A percentile compares a stretch with the other conserved stretches of the same genome.
Conservation (phyloP, 2,113 vertebrate species). For the Globicephala melas region DNA sequence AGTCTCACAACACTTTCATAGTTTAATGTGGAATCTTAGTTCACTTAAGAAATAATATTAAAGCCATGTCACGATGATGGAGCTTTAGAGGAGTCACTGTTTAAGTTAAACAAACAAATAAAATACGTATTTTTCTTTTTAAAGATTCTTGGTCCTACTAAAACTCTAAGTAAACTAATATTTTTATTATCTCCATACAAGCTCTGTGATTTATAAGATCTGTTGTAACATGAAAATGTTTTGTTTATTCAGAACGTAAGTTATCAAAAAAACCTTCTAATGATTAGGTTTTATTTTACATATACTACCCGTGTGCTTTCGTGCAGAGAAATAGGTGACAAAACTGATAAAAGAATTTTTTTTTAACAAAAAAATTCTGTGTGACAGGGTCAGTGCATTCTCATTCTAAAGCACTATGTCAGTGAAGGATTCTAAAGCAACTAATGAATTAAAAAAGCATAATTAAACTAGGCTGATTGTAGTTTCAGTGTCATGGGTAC, state of each 20-base stretch:
- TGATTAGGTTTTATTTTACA: neutral
- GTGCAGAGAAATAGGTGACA: neutral
- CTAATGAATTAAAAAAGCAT: neutral
- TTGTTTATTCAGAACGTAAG: neutral
- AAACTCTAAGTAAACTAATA: neutral
- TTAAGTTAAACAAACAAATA: neutral
- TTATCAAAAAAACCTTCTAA: neutral
- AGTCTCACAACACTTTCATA: neutral
- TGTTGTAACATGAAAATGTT: neutral
- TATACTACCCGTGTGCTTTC: neutral
- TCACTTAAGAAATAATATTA: conserved; percentile 11
- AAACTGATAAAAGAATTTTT: neutral
- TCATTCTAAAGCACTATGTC: neutral
- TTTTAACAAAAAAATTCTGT: neutral
- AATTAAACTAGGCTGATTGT: neutral
- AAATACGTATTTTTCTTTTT: neutral
- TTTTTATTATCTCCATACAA: neutral
- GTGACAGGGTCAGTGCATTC: neutral
- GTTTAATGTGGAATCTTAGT: neutral
- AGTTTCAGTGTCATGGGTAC: neutral
- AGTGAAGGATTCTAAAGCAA: neutral
- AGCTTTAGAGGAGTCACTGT: neutral
- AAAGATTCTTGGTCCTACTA: neutral
- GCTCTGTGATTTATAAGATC: neutral
- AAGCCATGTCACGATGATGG: neutral